Evolutionary conservation across 2,113 vertebrate genomes (phyloP).

Genomic region (Larimichthys polyactis): DNA sequence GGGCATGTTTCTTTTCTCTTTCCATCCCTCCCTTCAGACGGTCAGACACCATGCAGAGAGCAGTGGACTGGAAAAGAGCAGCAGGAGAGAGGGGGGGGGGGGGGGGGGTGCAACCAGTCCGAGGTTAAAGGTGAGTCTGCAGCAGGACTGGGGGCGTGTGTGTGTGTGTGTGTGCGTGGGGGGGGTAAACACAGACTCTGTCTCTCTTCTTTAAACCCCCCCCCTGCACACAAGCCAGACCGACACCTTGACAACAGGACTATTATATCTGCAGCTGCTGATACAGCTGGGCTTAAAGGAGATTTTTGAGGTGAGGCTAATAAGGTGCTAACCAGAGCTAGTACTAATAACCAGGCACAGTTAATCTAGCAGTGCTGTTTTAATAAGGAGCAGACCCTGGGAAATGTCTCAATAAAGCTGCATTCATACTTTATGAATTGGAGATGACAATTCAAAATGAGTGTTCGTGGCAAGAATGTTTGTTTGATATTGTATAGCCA

Average conservation of each 20-base stretch:
- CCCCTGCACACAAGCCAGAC: constrained; percentile 25
- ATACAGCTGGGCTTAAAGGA: constrained; percentile 62
- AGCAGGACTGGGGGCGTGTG: constrained; percentile 51
- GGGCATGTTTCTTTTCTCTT: constrained; percentile 24
- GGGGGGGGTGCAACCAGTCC: constrained; percentile 21
- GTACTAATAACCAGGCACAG: constrained; percentile 10
- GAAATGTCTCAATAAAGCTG: constrained; percentile 1
- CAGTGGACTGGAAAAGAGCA: constrained; percentile 72
- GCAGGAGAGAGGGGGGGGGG: constrained; percentile 27
- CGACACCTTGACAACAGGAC: constrained; percentile 65
- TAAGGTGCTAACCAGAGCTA: constrained; percentile 47
- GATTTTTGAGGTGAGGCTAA: constrained; percentile 34
- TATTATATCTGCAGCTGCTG: constrained; percentile 68
- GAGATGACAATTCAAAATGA: neutral
- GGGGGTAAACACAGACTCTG: constrained; percentile 44
- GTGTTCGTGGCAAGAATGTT: neutral
- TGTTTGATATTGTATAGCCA: too few species aligned
- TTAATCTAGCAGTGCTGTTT: constrained; percentile 27
- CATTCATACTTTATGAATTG: neutral
- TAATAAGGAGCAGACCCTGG: neutral
- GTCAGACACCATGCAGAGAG: constrained; percentile 55
- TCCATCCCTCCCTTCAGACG: constrained; percentile 32
- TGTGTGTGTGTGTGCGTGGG: neutral
- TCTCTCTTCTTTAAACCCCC: constrained; percentile 3
- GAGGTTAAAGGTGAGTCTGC: constrained; percentile 76